Conservation (phyloP, 1,140 invertebrate species). For the Aricia agestis region DNA sequence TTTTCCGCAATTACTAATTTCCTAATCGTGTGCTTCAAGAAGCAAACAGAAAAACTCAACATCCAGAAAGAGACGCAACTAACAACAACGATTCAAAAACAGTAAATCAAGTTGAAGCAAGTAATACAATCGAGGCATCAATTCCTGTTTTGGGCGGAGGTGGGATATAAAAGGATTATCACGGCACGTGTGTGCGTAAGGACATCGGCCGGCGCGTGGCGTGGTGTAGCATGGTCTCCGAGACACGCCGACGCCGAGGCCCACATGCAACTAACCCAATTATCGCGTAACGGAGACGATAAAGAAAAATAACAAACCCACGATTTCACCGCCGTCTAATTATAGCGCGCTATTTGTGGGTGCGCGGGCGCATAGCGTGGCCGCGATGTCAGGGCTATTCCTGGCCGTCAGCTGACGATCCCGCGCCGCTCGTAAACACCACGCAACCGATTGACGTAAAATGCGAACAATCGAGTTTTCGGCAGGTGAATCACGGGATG, state of each 20-base stretch:
- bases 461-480: slow-evolving; percentile 72
- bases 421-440: slow-evolving; percentile 67
- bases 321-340: slow-evolving; percentile 73
- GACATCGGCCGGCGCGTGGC: slow-evolving; percentile 35
- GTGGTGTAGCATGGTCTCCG: slow-evolving; percentile 26
- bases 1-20: background rate
- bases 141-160: background rate
- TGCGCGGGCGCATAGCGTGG: slow-evolving; percentile 72
- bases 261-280: slow-evolving; percentile 74
- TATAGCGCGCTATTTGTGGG: slow-evolving; percentile 73
- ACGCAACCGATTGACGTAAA: slow-evolving; percentile 72
- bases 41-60: background rate
- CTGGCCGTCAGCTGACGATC: slow-evolving; percentile 72
- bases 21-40: background rate
- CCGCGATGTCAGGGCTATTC: slow-evolving; percentile 74
- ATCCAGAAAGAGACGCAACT: background rate
- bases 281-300: slow-evolving; percentile 73
- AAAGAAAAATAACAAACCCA: slow-evolving; percentile 76
- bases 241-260: slow-evolving; percentile 71
- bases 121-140: background rate
- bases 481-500: slow-evolving; percentile 71
- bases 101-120: background rate
- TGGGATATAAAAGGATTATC: slow-evolving; percentile 5
- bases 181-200: slow-evolving; percentile 20
- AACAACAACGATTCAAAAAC: no score